These are phyloP conservation scores for Sylvia borin DNA, from an alignment of 2,797 vertebrate genomes.

Conservation along the genomic window DNA sequence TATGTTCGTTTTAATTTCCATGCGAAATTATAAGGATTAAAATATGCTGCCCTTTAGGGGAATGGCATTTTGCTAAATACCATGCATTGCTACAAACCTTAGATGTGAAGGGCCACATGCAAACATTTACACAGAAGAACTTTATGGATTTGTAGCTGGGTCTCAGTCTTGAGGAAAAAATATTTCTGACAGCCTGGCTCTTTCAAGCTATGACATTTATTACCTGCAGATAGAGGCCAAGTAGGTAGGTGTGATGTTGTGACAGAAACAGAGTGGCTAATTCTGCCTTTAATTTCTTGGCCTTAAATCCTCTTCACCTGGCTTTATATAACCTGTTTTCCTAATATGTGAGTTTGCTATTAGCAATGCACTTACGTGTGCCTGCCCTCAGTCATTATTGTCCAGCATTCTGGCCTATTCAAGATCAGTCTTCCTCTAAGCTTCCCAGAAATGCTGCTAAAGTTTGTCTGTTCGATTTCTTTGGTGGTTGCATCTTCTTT, in stretches of 20 bases:
- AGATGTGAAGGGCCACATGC: neutral
- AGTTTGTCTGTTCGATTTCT: neutral
- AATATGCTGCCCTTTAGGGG: constrained; percentile 27
- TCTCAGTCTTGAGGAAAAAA: neutral
- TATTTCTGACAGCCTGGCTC: neutral
- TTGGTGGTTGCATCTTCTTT: neutral
- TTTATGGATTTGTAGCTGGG: neutral
- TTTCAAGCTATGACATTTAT: neutral
- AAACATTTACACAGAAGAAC: constrained; percentile 11
- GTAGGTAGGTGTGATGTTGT: neutral
- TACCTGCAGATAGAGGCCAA: neutral
- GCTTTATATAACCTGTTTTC: neutral
- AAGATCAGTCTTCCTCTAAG: neutral
- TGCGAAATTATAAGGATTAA: constrained; percentile 30
- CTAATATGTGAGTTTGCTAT: neutral
- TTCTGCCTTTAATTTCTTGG: neutral
- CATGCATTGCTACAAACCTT: constrained; percentile 18
- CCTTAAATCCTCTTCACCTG: neutral
- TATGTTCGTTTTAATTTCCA: constrained; percentile 24
- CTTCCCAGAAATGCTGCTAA: neutral
- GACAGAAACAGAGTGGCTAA: neutral
- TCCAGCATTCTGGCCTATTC: neutral
- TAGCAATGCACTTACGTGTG: neutral
- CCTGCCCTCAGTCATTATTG: neutral
- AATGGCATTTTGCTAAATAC: constrained; percentile 58